Evolutionary conservation across 2,888 invertebrate genomes (phyloP).

Genomic region (Pristionchus mayeri): DNA sequence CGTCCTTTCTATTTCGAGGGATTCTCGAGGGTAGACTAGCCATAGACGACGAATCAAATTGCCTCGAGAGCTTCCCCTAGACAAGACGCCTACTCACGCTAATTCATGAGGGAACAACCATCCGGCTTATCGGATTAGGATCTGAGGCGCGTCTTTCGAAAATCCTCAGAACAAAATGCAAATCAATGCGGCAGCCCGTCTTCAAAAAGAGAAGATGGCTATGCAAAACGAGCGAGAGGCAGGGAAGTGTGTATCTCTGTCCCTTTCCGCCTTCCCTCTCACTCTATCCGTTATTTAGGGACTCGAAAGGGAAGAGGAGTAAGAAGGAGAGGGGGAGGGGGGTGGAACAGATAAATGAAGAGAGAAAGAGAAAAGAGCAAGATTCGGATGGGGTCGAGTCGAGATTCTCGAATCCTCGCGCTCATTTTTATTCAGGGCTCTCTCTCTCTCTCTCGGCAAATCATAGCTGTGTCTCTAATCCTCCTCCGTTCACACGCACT

Average conservation of each 20-base stretch:
- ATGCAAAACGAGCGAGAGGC: constrained; percentile 38
- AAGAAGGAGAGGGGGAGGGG: constrained; percentile 20
- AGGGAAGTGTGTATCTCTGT: constrained; percentile 31
- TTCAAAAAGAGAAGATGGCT: constrained; percentile 34
- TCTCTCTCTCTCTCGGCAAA: neutral
- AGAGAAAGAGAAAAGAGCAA: neutral
- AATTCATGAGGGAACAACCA: neutral
- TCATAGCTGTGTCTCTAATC: neutral
- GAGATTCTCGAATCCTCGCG: constrained; percentile 9
- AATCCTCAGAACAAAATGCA: neutral
- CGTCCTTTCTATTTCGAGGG: neutral
- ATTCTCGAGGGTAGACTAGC: neutral
- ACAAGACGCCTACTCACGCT: constrained; percentile 7
- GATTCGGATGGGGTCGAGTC: neutral
- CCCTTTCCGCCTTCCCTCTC: constrained; percentile 14
- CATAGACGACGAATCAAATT: constrained; percentile 1
- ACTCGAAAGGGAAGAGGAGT: constrained; percentile 33
- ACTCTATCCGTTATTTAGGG: constrained; percentile 39
- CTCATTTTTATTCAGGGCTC: neutral
- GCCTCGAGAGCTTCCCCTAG: neutral
- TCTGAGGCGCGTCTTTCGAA: constrained; percentile 27
- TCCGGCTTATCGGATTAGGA: neutral
- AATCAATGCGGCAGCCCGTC: constrained; percentile 30
- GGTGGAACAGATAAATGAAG: constrained; percentile 9
- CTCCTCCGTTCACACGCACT: neutral